Evolutionary conservation across 37 sponge, comb jelly and placozoan species (phyloP).

Genomic region (Ianthella basta): DNA sequence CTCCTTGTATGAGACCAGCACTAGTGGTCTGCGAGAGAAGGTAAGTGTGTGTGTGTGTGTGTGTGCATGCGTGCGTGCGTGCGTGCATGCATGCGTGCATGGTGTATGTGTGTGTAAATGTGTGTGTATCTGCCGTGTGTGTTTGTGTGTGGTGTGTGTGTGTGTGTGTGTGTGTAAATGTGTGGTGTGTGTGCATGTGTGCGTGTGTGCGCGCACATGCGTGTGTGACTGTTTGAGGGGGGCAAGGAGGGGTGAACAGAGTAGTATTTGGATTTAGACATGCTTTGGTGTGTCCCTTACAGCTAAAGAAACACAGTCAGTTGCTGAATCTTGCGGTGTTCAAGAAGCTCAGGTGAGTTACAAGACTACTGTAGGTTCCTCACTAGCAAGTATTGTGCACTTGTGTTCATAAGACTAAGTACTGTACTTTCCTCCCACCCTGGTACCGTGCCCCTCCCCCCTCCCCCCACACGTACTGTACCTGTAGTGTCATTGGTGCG

Average conservation of each 20-base stretch:
- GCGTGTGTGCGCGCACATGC: too few species aligned
- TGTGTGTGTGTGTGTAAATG: too few species aligned
- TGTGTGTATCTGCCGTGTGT: background rate
- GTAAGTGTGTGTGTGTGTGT: background rate
- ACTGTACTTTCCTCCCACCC: background rate
- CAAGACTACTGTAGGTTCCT: background rate
- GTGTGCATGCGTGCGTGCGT: too few species aligned
- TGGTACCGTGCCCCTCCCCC: background rate
- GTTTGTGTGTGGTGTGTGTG: too few species aligned
- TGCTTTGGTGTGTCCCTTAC: background rate
- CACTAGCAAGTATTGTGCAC: background rate
- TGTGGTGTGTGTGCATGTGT: too few species aligned
- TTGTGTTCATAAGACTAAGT: too few species aligned
- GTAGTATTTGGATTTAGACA: too few species aligned
- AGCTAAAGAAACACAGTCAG: constrained; percentile 11
- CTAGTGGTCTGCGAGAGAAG: too few species aligned
- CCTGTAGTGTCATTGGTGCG: constrained; percentile 45
- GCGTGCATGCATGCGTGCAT: background rate
- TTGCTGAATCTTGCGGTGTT: background rate
- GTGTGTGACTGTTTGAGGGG: too few species aligned
- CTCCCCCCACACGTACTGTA: background rate
- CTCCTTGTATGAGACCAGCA: too few species aligned
- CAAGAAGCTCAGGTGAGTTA: constrained; percentile 17
- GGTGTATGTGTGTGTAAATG: background rate
- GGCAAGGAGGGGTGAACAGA: too few species aligned